Evolutionary conservation across 1,140 invertebrate species (phyloP).

Genomic region (Procambarus virginalis): DNA sequence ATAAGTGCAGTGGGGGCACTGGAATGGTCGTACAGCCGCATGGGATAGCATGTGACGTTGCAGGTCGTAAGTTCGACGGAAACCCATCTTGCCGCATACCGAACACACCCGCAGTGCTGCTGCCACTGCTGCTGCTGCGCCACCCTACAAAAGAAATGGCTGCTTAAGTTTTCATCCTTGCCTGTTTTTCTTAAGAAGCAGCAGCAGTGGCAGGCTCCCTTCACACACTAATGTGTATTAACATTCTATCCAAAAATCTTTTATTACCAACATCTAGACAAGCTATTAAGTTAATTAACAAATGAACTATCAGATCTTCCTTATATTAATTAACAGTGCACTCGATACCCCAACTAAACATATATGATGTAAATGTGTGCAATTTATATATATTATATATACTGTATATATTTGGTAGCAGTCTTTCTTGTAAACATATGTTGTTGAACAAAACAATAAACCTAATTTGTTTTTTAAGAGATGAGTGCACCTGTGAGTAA

Average conservation of each 20-base stretch:
- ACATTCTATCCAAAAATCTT: neutral
- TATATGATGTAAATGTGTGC: no score
- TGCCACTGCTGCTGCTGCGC: slow-evolving; percentile 39
- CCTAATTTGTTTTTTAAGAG: no score
- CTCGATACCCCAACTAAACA: no score
- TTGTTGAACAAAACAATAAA: no score
- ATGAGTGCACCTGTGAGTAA: no score
- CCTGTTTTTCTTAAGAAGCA: slow-evolving; percentile 23
- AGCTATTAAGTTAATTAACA: neutral
- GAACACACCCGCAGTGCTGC: slow-evolving; percentile 56
- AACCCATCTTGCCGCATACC: slow-evolving; percentile 62
- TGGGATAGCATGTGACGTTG: slow-evolving; percentile 62
- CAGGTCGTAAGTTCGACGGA: slow-evolving; percentile 61
- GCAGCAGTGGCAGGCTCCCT: slow-evolving; percentile 48
- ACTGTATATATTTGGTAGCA: no score
- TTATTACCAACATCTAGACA: neutral
- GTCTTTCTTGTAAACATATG: no score
- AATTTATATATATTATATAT: no score
- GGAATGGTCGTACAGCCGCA: slow-evolving; percentile 59
- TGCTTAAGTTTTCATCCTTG: slow-evolving; percentile 48
- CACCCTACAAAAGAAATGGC: slow-evolving; percentile 64
- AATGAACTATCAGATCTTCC: no score
- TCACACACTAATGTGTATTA: neutral
- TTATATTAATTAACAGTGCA: no score
- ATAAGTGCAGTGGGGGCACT: slow-evolving; percentile 51